A percentile compares a stretch with the other conserved stretches of the same genome.
These are phyloP conservation scores for Anagrus nilaparvatae DNA, from an alignment of 1,140 invertebrate genomes.

Conservation along the genomic window DNA sequence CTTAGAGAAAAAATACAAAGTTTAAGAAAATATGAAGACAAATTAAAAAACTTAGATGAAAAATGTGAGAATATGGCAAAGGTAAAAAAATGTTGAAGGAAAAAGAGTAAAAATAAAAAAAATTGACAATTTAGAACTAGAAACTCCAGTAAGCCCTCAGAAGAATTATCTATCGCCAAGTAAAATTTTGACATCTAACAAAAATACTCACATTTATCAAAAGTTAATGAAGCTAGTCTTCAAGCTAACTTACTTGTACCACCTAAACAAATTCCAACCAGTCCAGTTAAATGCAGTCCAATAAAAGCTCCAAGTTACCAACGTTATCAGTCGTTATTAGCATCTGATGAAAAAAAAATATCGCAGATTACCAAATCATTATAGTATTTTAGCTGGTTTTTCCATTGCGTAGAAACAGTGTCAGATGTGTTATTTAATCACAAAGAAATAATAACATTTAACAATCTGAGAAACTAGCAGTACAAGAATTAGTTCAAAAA, in stretches of 20 bases:
- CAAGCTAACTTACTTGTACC: constrained; percentile 30
- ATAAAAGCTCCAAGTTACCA: constrained; percentile 51
- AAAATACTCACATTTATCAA: constrained; percentile 35
- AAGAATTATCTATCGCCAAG: constrained; percentile 45
- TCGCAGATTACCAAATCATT: constrained; percentile 75
- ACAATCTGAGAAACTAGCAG: constrained; percentile 76
- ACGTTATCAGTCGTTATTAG: constrained; percentile 49
- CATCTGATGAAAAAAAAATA: constrained; percentile 39
- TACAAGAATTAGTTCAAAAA: constrained; percentile 74
- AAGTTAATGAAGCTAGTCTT: constrained; percentile 29
- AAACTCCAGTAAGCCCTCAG: constrained; percentile 41
- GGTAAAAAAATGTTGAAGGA: constrained; percentile 54
- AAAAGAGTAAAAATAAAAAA: constrained; percentile 22
- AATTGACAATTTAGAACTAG: constrained; percentile 14
- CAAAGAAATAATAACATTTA: constrained; percentile 77
- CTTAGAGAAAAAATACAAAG: constrained; percentile 51
- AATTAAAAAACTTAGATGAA: constrained; percentile 41
- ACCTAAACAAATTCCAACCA: constrained; percentile 33
- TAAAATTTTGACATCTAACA: constrained; percentile 49
- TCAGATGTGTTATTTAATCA: constrained; percentile 77
- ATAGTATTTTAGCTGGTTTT: constrained; percentile 67
- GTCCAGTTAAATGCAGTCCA: constrained; percentile 43
- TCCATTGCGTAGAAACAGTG: constrained; percentile 71
- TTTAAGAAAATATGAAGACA: constrained; percentile 43
- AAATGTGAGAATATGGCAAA: constrained; percentile 42